Percentiles rank a stretch among this genome's conserved stretches.
Conservation (phyloP, 2,113 vertebrate genomes). For the Eubucco bourcierii region DNA sequence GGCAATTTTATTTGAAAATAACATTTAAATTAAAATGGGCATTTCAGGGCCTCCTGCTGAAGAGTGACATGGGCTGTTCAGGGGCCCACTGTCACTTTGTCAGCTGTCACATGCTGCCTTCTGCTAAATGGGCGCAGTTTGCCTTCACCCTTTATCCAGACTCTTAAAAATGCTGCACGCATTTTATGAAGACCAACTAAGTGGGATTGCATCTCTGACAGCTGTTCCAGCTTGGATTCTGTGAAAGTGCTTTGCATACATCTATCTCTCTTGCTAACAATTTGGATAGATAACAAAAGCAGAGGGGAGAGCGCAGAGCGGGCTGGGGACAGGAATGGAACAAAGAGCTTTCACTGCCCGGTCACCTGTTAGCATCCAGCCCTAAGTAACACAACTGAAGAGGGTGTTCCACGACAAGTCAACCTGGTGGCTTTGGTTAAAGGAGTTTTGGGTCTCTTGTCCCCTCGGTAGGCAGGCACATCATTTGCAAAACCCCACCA, state of each 20-base stretch:
- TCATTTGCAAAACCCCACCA: background rate
- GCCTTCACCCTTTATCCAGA: conserved; percentile 65
- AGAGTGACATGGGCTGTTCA: conserved; percentile 66
- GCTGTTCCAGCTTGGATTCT: conserved; percentile 47
- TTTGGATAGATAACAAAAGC: conserved; percentile 42
- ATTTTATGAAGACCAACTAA: conserved; percentile 66
- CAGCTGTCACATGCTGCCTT: conserved; percentile 69
- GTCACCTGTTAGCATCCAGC: background rate
- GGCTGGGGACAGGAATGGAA: background rate
- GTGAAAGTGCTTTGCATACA: conserved; percentile 44
- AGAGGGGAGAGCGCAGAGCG: background rate
- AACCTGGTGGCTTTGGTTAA: fast-evolving
- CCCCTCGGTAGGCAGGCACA: background rate
- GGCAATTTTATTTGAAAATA: conserved; percentile 74
- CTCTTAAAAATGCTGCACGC: conserved; percentile 53
- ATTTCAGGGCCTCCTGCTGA: conserved; percentile 69
- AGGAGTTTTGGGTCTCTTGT: fast-evolving
- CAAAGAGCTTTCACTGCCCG: background rate
- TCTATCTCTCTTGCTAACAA: conserved; percentile 8
- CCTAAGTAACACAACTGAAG: fast-evolving
- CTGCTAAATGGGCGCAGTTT: conserved; percentile 69
- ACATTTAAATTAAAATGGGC: conserved; percentile 73
- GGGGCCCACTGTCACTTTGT: conserved; percentile 71
- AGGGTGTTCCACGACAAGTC: background rate
- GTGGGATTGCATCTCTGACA: conserved; percentile 62